Evolutionary conservation across 2,113 vertebrate species (phyloP).

Genomic region (Girardinichthys multiradiatus): DNA sequence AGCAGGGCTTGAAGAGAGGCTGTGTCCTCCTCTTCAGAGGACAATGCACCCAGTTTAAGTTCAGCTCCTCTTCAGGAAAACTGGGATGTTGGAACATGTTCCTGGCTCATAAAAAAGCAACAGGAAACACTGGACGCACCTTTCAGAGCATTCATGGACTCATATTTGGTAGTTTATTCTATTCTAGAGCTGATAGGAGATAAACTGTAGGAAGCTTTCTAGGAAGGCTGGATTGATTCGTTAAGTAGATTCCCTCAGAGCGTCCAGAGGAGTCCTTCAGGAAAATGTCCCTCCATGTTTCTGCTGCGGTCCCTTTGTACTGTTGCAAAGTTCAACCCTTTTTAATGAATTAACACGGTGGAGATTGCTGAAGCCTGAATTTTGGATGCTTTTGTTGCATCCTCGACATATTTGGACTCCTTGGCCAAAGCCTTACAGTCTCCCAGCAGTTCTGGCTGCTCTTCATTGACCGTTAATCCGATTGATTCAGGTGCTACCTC

Average conservation of each 20-base stretch:
- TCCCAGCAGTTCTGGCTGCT: neutral
- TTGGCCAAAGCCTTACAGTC: neutral
- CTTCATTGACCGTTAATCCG: neutral
- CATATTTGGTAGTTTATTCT: too few relatives aligned
- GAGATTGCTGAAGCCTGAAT: neutral
- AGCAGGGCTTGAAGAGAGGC: slow-evolving; percentile 7
- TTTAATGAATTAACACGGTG: neutral
- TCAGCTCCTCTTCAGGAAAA: neutral
- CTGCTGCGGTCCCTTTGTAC: too few relatives aligned
- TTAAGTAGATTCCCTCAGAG: neutral
- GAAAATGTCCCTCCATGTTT: neutral
- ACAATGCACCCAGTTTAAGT: neutral
- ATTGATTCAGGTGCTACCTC: neutral
- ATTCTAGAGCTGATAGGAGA: neutral
- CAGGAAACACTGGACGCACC: neutral
- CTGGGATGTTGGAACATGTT: neutral
- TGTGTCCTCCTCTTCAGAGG: neutral
- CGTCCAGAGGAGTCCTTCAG: neutral
- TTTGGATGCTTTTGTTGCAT: neutral
- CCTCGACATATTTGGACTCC: too few relatives aligned
- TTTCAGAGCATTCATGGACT: neutral
- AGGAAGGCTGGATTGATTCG: too few relatives aligned
- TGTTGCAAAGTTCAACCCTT: too few relatives aligned
- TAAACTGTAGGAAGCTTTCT: neutral
- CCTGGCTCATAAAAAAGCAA: neutral